Evolutionary conservation across 2,113 vertebrate genomes (phyloP), one percentile per base, ranked within the genome.

Genomic region (Danio rerio): DNA sequence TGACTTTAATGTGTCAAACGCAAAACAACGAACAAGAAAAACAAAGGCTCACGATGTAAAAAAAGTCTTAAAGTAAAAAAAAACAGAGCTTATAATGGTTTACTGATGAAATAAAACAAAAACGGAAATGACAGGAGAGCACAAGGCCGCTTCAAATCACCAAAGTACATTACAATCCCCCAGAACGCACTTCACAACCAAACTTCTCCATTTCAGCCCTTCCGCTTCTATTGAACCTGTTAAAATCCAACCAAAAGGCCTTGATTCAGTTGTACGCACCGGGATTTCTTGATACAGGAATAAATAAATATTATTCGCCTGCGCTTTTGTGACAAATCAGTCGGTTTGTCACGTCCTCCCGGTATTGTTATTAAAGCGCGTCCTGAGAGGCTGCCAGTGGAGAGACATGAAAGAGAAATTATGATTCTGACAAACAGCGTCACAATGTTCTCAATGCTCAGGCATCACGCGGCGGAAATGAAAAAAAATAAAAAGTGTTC

Each of bases 401-500:
- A 15, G 73, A 78, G 79, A 82, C 78, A 78, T 84, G 74, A 86
- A 84, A 86, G 79, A 78, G 74, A 82, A 81, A 84, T 84, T 74
- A 82, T 71, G 53, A 84, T 56, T 74, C 53, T 86, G 85, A 86
- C 82, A 84, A 86, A 79, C 78, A 79, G 52, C 47, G 7, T 55
- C 66, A 77, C 85, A 78, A 82, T 66, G 47, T 63, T 82, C 68
- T 55, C 81, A 55, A 52, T 74, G 59, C 81, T 71, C 40, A 10
- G 7, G 10, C 49, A 42, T 74, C 65, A 58, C 59, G 16, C 12
- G 11, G 47, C 15, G 40, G 5, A 73, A 9, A 7, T 20, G 31
- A 31, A 31, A 31, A 31, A 31, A 31, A 31, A 31, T n/a, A 31
- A 31, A 31, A 31, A 63, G 13, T 1, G 13, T 73, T 86, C 65